Percentiles rank a stretch among this genome's conserved stretches.
phyloP scores from a whole-genome alignment of 1,140 invertebrate species.

The Mylabris phalerata region DNA sequence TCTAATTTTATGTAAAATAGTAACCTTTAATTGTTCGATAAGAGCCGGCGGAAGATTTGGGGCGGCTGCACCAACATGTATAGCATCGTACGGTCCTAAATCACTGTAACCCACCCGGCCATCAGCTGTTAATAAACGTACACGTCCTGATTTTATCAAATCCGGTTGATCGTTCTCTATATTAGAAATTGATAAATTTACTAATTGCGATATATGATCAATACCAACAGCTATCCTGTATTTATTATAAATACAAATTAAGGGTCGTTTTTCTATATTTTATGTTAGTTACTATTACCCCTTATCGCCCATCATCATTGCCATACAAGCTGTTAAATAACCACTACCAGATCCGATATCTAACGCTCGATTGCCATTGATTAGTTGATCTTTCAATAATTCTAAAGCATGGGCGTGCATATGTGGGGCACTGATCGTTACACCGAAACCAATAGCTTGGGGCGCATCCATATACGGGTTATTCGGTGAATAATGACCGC shows the following conservation, averaged over 20 bases:
- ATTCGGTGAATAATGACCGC: slow-evolving; percentile 68
- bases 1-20: background rate
- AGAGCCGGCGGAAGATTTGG: slow-evolving; percentile 63
- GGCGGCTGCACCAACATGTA: slow-evolving; percentile 91
- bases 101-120: slow-evolving; percentile 68
- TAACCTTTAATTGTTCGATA: slow-evolving; percentile 53
- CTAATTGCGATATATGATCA: slow-evolving; percentile 86
- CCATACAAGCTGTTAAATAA: slow-evolving; percentile 94
- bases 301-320: slow-evolving; percentile 70
- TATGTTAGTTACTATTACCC: slow-evolving; percentile 44
- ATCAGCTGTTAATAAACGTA: slow-evolving; percentile 78
- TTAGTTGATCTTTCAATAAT: slow-evolving; percentile 74
- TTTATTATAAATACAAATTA: slow-evolving; percentile 7
- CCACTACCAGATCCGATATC: slow-evolving; percentile 96
- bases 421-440: slow-evolving; percentile 96
- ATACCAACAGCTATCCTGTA: slow-evolving; percentile 68
- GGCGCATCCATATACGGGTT: slow-evolving; percentile 87
- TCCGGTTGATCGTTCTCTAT: slow-evolving; percentile 67
- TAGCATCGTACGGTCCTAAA: slow-evolving; percentile 81
- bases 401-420: slow-evolving; percentile 98
- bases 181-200: slow-evolving; percentile 67
- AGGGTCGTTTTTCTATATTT: background rate
- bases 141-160: slow-evolving; percentile 55
- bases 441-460: slow-evolving; percentile 80
- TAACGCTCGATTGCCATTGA: slow-evolving; percentile 70